These are phyloP conservation scores for Calyptomena viridis DNA, from an alignment of 2,113 vertebrate species.

Conservation along the genomic window DNA sequence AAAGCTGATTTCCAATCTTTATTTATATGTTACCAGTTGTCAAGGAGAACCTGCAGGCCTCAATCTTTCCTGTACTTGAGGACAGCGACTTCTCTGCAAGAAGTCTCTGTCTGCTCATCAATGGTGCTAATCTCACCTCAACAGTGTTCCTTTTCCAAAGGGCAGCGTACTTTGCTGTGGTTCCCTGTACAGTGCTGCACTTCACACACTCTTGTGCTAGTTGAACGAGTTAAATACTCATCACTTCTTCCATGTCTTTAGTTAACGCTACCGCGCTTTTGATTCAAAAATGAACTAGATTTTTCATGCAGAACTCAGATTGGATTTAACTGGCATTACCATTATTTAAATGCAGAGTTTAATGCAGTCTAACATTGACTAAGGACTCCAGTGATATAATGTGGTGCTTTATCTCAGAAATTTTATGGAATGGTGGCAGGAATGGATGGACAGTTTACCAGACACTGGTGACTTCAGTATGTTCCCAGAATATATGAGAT, in stretches of 20 bases:
- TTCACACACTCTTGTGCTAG: slow-evolving; percentile 43
- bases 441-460: slow-evolving; percentile 61
- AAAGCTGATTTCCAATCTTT: slow-evolving; percentile 64
- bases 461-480: slow-evolving; percentile 62
- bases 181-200: slow-evolving; percentile 62
- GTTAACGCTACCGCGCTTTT: slow-evolving; percentile 60
- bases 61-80: background rate
- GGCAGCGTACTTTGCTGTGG: slow-evolving; percentile 51
- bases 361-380: slow-evolving; percentile 70
- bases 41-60: slow-evolving; percentile 66
- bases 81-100: slow-evolving; percentile 54
- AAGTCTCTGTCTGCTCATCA: slow-evolving; percentile 68
- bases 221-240: slow-evolving; percentile 36
- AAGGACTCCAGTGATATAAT: slow-evolving; percentile 63
- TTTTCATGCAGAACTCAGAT: slow-evolving; percentile 62
- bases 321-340: slow-evolving; percentile 71
- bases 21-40: slow-evolving; percentile 80
- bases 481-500: slow-evolving; percentile 71
- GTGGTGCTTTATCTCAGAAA: slow-evolving; percentile 68
- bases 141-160: slow-evolving; percentile 59
- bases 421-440: slow-evolving; percentile 63
- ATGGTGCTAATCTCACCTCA: slow-evolving; percentile 80
- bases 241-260: slow-evolving; percentile 41
- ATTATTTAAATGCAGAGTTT: slow-evolving; percentile 78
- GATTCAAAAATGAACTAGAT: slow-evolving; percentile 70